phyloP scores from a whole-genome alignment of 2,888 invertebrate genomes.

The Athalia cordata region DNA sequence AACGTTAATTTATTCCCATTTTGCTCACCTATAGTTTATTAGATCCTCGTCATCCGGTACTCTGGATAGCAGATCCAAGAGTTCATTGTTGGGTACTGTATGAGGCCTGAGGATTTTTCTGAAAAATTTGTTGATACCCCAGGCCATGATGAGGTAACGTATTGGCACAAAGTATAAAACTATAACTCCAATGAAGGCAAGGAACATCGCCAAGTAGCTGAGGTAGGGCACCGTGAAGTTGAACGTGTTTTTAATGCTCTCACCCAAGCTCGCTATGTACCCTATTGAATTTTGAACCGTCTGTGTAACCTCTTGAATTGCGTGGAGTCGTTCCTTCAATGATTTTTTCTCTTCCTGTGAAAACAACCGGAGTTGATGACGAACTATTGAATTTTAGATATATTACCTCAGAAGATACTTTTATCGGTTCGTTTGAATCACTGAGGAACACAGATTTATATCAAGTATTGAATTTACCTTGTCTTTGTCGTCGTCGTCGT shows the following conservation, averaged over 20 bases:
- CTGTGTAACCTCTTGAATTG: conserved; percentile 97
- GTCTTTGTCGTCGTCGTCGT: conserved; percentile 94
- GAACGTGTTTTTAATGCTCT: conserved; percentile 95
- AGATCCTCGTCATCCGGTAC: conserved; percentile 96
- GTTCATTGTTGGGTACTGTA: conserved; percentile 97
- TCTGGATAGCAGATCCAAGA: conserved; percentile 94
- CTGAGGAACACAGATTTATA: neutral
- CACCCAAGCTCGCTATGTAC: conserved; percentile 93
- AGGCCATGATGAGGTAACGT: conserved; percentile 90
- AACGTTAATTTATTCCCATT: conserved; percentile 4
- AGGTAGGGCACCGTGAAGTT: conserved; percentile 98
- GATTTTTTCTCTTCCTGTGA: conserved; percentile 95
- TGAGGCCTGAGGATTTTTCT: conserved; percentile 94
- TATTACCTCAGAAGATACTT: neutral
- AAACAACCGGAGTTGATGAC: conserved; percentile 36
- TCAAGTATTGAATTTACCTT: conserved; percentile 76
- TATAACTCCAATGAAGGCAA: conserved; percentile 83
- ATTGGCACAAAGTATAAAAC: conserved; percentile 93
- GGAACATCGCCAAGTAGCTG: conserved; percentile 91
- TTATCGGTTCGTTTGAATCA: conserved; percentile 6
- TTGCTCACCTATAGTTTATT: conserved; percentile 77
- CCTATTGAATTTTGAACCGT: conserved; percentile 97
- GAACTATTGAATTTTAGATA: no score
- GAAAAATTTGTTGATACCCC: conserved; percentile 98
- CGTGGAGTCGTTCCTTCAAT: conserved; percentile 93